A percentile compares a stretch with the other conserved stretches of the same genome.
phyloP scores from a whole-genome alignment of 64 coral and sea anemone species.

The Porites australiensis region DNA sequence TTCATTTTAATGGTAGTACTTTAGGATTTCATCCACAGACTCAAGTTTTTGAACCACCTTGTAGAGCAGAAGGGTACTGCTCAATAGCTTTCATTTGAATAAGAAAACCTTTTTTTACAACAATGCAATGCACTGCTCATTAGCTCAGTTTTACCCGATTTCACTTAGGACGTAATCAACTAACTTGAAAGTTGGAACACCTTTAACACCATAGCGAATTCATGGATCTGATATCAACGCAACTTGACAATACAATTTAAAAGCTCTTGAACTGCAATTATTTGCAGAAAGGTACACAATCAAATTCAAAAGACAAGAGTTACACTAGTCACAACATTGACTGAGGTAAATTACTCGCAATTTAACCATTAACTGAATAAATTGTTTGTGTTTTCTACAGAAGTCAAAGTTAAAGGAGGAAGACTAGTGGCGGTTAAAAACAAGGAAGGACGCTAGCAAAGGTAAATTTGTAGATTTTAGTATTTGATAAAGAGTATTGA shows the following conservation, averaged over 20 bases:
- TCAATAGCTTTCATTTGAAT: too few relatives aligned
- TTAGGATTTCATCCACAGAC: not conserved
- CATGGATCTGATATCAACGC: too few relatives aligned
- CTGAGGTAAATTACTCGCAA: not conserved
- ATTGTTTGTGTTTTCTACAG: not conserved
- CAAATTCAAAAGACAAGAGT: too few relatives aligned
- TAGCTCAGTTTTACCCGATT: not conserved
- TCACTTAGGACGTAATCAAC: not conserved
- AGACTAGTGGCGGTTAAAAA: conserved; percentile 12
- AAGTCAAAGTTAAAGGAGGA: conserved; percentile 23
- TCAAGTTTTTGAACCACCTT: not conserved
- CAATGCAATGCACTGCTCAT: not conserved
- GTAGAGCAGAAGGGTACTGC: not conserved
- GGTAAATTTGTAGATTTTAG: not conserved
- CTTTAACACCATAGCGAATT: too few relatives aligned
- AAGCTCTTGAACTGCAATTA: too few relatives aligned
- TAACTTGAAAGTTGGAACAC: not conserved
- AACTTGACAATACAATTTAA: too few relatives aligned
- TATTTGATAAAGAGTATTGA: not conserved
- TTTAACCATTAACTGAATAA: not conserved
- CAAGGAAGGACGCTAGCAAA: conserved; percentile 18
- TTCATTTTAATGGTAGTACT: not conserved
- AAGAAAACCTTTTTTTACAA: too few relatives aligned
- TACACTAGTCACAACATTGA: too few relatives aligned
- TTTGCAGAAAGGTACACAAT: too few relatives aligned